Conservation (phyloP, 1,140 invertebrate genomes). For the Drosophila lacertosa region DNA sequence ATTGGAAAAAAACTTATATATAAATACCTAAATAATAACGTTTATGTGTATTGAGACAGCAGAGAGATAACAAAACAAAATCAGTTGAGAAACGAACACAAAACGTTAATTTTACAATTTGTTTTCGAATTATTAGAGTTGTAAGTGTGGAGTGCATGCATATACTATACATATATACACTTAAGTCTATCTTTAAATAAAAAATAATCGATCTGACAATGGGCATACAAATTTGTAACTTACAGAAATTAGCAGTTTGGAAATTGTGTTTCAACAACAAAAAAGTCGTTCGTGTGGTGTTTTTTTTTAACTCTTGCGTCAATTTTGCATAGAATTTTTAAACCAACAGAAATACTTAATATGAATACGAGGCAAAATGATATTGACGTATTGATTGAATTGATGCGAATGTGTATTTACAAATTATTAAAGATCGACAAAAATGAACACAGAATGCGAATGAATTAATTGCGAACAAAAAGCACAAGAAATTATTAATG, state of each 20-base stretch:
- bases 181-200: slow-evolving; percentile 22
- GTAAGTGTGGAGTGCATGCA: slow-evolving; percentile 39
- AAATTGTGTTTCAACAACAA: slow-evolving; percentile 52
- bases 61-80: neutral
- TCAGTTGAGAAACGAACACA: neutral
- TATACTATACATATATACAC: slow-evolving; percentile 36
- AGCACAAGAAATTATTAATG: slow-evolving; percentile 67
- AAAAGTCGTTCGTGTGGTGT: slow-evolving; percentile 39
- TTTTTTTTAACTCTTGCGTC: slow-evolving; percentile 47
- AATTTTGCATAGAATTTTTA: slow-evolving; percentile 42
- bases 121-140: slow-evolving; percentile 57
- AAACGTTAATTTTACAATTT: slow-evolving; percentile 38
- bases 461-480: slow-evolving; percentile 62
- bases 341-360: slow-evolving; percentile 28
- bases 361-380: slow-evolving; percentile 22
- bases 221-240: slow-evolving; percentile 61
- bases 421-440: slow-evolving; percentile 54
- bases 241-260: slow-evolving; percentile 69
- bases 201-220: slow-evolving; percentile 48
- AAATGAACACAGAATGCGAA: slow-evolving; percentile 19
- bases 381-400: slow-evolving; percentile 28
- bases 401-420: slow-evolving; percentile 42
- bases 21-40: neutral
- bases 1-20: slow-evolving; percentile 1
- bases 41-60: slow-evolving; percentile 6